A percentile compares a stretch with the other conserved stretches of the same genome.
Evolutionary conservation across 2,888 invertebrate genomes (phyloP).

Genomic region (Callosobruchus maculatus): DNA sequence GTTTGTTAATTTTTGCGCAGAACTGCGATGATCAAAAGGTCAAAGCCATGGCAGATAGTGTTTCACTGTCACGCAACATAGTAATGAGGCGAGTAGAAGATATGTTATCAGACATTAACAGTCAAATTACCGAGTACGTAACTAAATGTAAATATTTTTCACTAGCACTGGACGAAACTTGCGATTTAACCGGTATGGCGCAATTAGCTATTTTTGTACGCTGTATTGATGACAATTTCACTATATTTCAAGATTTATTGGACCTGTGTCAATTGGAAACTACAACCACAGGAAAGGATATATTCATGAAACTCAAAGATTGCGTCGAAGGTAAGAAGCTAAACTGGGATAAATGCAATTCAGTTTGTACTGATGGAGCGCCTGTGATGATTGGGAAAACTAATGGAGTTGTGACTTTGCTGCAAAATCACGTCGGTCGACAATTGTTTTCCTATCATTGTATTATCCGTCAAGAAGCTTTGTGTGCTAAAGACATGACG

Average conservation of each 20-base stretch:
- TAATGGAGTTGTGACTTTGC: background rate
- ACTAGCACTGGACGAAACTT: background rate
- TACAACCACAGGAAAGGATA: background rate
- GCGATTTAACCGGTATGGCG: background rate
- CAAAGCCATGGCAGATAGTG: too few species aligned
- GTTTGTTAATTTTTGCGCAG: too few species aligned
- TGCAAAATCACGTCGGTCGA: constrained; percentile 1
- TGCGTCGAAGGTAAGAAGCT: too few species aligned
- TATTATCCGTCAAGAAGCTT: constrained; percentile 9
- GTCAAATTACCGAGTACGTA: too few species aligned
- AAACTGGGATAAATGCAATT: too few species aligned
- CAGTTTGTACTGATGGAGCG: too few species aligned
- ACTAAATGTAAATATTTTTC: background rate
- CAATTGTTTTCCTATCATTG: constrained; percentile 6
- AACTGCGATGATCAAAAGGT: too few species aligned
- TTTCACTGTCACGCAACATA: too few species aligned
- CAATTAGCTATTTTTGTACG: constrained; percentile 1
- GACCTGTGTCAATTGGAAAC: background rate
- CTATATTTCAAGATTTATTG: background rate
- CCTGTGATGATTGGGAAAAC: too few species aligned
- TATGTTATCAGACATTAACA: too few species aligned
- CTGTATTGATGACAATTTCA: background rate
- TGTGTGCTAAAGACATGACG: constrained; percentile 10
- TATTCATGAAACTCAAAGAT: background rate
- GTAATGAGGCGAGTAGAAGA: too few species aligned